Conservation (phyloP, 2,113 vertebrate genomes). For the Alexandromys fortis region DNA sequence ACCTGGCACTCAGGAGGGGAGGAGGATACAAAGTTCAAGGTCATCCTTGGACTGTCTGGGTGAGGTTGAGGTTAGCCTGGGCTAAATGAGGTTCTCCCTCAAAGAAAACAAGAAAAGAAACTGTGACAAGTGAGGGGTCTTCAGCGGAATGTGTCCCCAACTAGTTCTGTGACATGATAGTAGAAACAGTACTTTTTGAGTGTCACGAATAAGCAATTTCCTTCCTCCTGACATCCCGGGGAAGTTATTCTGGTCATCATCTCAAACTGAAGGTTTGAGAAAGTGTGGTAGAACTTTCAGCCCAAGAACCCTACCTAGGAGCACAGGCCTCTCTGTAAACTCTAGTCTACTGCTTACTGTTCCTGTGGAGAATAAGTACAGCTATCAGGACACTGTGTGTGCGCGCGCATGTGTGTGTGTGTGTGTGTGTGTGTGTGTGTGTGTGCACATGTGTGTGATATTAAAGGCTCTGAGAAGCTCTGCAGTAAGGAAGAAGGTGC, state of each 20-base stretch:
- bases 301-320: background rate
- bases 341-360: background rate
- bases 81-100: background rate
- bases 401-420: too few relatives aligned
- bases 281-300: background rate
- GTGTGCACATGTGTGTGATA: background rate
- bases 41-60: background rate
- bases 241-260: background rate
- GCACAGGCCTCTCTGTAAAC: background rate
- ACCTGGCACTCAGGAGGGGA: background rate
- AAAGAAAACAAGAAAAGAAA: background rate
- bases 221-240: too few relatives aligned
- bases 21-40: background rate
- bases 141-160: conserved; percentile 17
- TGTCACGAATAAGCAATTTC: background rate
- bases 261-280: background rate
- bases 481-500: background rate
- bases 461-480: conserved; percentile 24
- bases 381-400: background rate
- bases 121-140: background rate
- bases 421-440: background rate
- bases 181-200: conserved; percentile 11
- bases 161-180: background rate
- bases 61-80: background rate
- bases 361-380: background rate